Percentiles rank a stretch among this genome's conserved stretches.
phyloP scores from a whole-genome alignment of 2,113 vertebrate species.

The Platysternon megacephalum region DNA sequence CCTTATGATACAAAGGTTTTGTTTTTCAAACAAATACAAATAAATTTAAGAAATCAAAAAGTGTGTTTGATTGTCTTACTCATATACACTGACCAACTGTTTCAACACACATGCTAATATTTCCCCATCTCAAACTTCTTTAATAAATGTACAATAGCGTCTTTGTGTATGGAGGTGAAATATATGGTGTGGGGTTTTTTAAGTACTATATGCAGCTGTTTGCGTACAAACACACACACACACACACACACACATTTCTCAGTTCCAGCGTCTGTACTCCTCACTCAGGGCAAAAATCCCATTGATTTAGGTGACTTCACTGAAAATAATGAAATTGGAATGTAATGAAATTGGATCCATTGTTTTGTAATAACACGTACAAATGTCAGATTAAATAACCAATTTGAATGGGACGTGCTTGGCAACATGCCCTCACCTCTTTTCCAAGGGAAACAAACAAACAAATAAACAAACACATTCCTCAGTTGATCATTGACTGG shows the following conservation, averaged over 20 bases:
- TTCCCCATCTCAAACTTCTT: neutral
- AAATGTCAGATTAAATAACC: neutral
- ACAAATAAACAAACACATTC: neutral
- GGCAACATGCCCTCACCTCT: too few species aligned
- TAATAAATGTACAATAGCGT: neutral
- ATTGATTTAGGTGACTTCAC: neutral
- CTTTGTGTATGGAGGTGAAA: neutral
- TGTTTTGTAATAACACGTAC: neutral
- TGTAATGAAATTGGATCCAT: neutral
- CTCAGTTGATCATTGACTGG: neutral
- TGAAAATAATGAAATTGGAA: neutral
- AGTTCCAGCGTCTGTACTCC: neutral
- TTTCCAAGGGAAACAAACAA: neutral
- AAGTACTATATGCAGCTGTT: neutral
- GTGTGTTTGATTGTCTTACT: neutral
- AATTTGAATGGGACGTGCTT: neutral
- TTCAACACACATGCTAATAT: neutral
- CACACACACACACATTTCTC: neutral
- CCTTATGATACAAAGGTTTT: neutral
- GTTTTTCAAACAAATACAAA: neutral
- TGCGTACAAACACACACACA: neutral
- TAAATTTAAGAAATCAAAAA: neutral
- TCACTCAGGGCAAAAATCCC: neutral
- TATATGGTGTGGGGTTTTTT: neutral
- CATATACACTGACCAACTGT: conserved; percentile 31